Evolutionary conservation across 1,140 invertebrate species (phyloP), one percentile per base, ranked within the genome.

Genomic region (Ceratina calcarata): DNA sequence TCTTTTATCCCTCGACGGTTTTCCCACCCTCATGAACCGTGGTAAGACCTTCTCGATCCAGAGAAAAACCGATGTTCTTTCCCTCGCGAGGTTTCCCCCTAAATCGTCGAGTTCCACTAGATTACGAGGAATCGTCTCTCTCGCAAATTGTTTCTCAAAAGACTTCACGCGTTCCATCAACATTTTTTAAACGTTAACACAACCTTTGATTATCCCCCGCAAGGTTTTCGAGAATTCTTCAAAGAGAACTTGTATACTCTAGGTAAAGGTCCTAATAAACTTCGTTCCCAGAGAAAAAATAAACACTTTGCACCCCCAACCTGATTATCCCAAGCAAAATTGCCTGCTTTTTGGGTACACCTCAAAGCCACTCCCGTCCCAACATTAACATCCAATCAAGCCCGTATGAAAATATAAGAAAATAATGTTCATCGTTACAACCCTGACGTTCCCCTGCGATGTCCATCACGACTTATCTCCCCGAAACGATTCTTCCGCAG

Each of bases 1-100:
- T 69, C 69, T 66, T 76, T 76, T 69, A 76, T 68, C 74, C 74
- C 53, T 49, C 7, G 74, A 69, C 55, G 20, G 27, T 45, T 16
- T n/a, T 62, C 6, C 10, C 53, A 7, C 37, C 55, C 55, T 51
- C 18, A 15, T 49, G 55, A 16, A 13, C 3, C 13, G 1, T 6
- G 24, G 18, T 45, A 60, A 76, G 65, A 61, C 55, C 74, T 68
- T n/a, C 37, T 51, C 66, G 65, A 76, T 76, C 69, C 53, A 71
- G 55, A 27, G 15, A 71, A 37, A 71, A 58, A 58, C 49, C 51
- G 24, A 3, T 55, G 10, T 55, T 55, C 22, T 3, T n/a, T 55
- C 15, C 18, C 18, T 27, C 18, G 3, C 13, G 22, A 69, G 24
- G 24, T 32, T 32, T 32, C 27, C 27, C 12, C 53, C 18, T 18